phyloP scores from a whole-genome alignment of 2,113 vertebrate species.

The Paracanthobrama guichenoti region DNA sequence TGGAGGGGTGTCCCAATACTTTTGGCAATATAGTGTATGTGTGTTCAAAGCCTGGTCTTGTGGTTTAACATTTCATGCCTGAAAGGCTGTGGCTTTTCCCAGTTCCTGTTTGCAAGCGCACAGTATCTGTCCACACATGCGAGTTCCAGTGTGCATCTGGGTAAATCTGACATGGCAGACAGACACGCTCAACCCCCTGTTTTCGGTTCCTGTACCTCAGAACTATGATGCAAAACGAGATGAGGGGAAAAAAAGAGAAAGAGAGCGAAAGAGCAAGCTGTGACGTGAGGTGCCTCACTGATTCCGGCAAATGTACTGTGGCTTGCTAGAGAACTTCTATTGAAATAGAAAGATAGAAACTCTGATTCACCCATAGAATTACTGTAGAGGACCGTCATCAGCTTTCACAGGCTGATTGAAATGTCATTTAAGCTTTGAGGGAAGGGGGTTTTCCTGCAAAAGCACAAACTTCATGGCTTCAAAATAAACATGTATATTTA shows the following conservation, averaged over 20 bases:
- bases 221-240: constrained; percentile 33
- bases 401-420: background rate
- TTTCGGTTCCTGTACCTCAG: constrained; percentile 55
- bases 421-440: background rate
- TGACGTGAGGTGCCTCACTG: constrained; percentile 1
- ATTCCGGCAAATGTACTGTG: background rate
- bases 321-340: background rate
- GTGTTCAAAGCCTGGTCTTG: background rate
- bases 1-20: too few relatives aligned
- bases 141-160: constrained; percentile 34
- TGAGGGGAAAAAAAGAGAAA: background rate
- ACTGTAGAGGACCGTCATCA: background rate
- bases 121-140: constrained; percentile 34
- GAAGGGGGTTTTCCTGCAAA: background rate
- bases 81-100: constrained; percentile 21
- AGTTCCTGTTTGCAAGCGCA: constrained; percentile 42
- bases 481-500: too few relatives aligned
- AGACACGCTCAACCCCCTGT: constrained; percentile 15
- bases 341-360: background rate
- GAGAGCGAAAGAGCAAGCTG: background rate
- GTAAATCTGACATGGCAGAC: background rate
- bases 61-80: background rate
- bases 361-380: background rate
- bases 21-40: too few relatives aligned
- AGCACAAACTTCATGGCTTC: background rate